Evolutionary conservation across 2,888 invertebrate genomes (phyloP).

Genomic region (Nasonia oneida): DNA sequence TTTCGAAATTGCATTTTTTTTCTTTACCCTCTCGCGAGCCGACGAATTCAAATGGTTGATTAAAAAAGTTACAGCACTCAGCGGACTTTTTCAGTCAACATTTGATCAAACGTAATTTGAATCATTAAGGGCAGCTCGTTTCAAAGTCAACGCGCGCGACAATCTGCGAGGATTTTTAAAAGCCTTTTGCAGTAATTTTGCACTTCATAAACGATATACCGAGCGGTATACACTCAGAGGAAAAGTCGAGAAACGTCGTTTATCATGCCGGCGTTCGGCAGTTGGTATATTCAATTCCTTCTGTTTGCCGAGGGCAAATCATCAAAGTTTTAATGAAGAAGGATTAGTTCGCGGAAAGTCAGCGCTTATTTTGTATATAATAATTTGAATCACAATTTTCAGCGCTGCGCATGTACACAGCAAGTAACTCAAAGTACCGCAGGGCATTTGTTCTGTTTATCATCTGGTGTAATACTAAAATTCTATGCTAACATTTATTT

Average conservation of each 20-base stretch:
- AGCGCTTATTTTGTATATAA: background rate
- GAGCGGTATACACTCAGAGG: no score
- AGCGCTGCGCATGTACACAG: background rate
- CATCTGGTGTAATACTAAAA: background rate
- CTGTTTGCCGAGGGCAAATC: background rate
- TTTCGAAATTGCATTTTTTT: background rate
- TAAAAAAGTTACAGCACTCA: background rate
- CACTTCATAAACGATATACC: background rate
- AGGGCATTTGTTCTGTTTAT: background rate
- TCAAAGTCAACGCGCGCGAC: background rate
- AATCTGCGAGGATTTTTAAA: background rate
- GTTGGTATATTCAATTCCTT: background rate
- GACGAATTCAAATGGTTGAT: background rate
- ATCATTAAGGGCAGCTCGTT: background rate
- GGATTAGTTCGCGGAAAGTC: background rate
- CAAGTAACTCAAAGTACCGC: background rate
- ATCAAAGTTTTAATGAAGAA: background rate
- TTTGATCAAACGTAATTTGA: background rate
- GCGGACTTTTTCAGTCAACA: background rate
- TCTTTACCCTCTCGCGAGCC: background rate
- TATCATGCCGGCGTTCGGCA: background rate
- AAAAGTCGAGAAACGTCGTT: no score
- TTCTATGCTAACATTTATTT: background rate
- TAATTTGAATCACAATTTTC: background rate
- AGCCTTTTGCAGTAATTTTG: background rate